Base-by-base conservation (phyloP, 2,888 invertebrate species). In the Liposcelis brunnea region DNA sequence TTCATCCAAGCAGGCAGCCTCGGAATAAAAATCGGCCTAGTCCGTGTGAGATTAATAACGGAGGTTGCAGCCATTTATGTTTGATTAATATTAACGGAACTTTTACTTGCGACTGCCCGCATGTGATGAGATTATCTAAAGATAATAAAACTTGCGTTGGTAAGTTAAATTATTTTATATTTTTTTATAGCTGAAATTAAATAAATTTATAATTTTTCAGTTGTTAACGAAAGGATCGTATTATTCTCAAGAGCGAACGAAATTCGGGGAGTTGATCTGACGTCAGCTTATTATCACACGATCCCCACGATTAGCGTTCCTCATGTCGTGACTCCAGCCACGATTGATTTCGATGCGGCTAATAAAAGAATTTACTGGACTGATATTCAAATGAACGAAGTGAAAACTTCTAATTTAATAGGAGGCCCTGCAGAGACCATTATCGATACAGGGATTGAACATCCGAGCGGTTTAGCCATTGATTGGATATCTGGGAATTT, bases 11-110 rank as follows among this genome's bases (percentile, higher is more conserved):
- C 55, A 68, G 83, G 11, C 84, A 85, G 57, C 81, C 82, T 0
- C 62, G 59, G 54, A 67, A 70, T 63, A 53, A 53, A 47, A 42
- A 43, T 16, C 43, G 15, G 43, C 34, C 31, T 40, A 78, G 76
- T 66, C 82, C 84, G 2, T 86, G 86, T 62, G 75, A 67, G 1
- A 59, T 55, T 0, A 68, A 72, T 56, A 80, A 82, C 62, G 84
- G 80, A 15, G 76, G 75, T 52, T 85, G 86, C 60, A 81, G 85
- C 34, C 87, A 86, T 67, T 69, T 86, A 43, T 85, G 87, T 60
- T 67, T 89, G 47, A 59, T 86, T 43, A 78, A 76, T 58, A 67
- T 74, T 11, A 72, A 78, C 51, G 62, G 64, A 18, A 71, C 68
- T 7, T 76, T 71, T 54, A 70, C 68, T 51, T 89, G 89, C 64